A percentile compares a stretch with the other conserved stretches of the same genome.
phyloP scores from a whole-genome alignment of 2,113 vertebrate genomes.

The Mungos mungo region DNA sequence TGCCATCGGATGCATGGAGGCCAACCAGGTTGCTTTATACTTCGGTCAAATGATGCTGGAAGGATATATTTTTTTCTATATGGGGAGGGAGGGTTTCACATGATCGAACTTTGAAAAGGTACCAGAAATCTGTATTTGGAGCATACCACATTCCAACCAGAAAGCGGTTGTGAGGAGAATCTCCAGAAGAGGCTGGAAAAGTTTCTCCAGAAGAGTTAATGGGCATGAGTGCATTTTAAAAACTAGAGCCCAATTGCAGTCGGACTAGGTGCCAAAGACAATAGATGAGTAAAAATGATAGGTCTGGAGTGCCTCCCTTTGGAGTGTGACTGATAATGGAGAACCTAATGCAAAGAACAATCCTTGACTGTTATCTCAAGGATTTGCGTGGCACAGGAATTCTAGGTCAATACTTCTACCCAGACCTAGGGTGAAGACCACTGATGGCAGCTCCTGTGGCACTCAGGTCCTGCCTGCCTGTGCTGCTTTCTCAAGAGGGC shows the following conservation, averaged over 20 bases:
- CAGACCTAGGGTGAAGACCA: slow-evolving; percentile 61
- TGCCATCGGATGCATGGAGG: slow-evolving; percentile 99
- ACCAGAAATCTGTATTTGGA: slow-evolving; percentile 77
- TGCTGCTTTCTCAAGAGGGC: slow-evolving; percentile 51
- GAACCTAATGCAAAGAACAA: slow-evolving; percentile 25
- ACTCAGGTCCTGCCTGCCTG: slow-evolving; percentile 44
- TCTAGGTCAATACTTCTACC: background rate
- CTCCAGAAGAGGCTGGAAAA: slow-evolving; percentile 68
- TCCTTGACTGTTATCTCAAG: slow-evolving; percentile 36
- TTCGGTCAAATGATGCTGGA: slow-evolving; percentile 96
- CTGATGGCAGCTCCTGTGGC: slow-evolving; percentile 56
- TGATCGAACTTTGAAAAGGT: slow-evolving; percentile 76
- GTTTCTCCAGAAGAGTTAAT: slow-evolving; percentile 61
- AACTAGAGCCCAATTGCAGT: slow-evolving; percentile 27
- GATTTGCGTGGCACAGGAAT: slow-evolving; percentile 32
- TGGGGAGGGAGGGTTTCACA: slow-evolving; percentile 87
- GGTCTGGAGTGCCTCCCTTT: slow-evolving; percentile 63
- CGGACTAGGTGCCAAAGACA: slow-evolving; percentile 64
- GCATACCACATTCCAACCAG: slow-evolving; percentile 58
- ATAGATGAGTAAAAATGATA: slow-evolving; percentile 55
- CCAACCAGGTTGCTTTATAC: slow-evolving; percentile 99
- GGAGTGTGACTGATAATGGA: slow-evolving; percentile 48
- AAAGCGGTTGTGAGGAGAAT: slow-evolving; percentile 73
- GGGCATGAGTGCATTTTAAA: slow-evolving; percentile 59
- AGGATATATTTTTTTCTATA: slow-evolving; percentile 84